Percentiles rank a stretch among this genome's conserved stretches.
Conservation (phyloP, 2,797 vertebrate species). For the Otolemur crassicaudatus region DNA sequence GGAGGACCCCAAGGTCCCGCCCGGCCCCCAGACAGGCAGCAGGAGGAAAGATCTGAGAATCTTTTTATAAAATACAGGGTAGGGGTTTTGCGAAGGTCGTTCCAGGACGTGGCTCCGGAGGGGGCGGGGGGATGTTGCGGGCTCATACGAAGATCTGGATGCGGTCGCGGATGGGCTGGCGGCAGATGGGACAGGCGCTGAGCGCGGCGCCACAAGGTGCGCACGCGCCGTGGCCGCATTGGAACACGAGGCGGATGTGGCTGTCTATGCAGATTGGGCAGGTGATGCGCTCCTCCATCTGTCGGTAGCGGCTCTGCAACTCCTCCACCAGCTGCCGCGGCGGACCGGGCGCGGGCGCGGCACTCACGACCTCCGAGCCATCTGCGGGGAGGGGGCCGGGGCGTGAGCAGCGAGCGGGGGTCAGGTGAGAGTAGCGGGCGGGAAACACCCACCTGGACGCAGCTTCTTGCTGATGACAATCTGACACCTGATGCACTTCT, state of each 20-base stretch:
- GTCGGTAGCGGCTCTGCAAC: conserved; percentile 97
- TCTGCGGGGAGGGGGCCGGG: conserved; percentile 86
- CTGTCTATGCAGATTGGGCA: conserved; percentile 99
- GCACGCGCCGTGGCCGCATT: conserved; percentile 98
- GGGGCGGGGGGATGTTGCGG: background rate
- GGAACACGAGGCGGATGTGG: conserved; percentile 99
- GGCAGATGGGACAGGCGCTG: conserved; percentile 96
- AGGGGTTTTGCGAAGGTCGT: background rate
- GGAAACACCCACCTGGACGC: conserved; percentile 91
- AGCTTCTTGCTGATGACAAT: conserved; percentile 97
- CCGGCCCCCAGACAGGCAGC: conserved; percentile 44
- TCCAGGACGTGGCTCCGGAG: background rate
- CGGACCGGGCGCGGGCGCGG: conserved; percentile 90
- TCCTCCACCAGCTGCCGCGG: conserved; percentile 98
- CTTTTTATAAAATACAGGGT: conserved; percentile 76
- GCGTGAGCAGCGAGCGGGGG: too few species aligned
- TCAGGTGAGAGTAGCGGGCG: too few species aligned
- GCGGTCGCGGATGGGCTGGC: conserved; percentile 96
- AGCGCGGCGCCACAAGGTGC: conserved; percentile 95
- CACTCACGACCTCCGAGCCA: conserved; percentile 95
- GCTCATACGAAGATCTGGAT: conserved; percentile 95
- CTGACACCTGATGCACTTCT: conserved; percentile 99
- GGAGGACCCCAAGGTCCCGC: background rate
- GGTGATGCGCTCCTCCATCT: conserved; percentile 99
- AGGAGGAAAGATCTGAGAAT: background rate